phyloP scores from a whole-genome alignment of 2,888 invertebrate genomes.

The Diarsia dahlii region DNA sequence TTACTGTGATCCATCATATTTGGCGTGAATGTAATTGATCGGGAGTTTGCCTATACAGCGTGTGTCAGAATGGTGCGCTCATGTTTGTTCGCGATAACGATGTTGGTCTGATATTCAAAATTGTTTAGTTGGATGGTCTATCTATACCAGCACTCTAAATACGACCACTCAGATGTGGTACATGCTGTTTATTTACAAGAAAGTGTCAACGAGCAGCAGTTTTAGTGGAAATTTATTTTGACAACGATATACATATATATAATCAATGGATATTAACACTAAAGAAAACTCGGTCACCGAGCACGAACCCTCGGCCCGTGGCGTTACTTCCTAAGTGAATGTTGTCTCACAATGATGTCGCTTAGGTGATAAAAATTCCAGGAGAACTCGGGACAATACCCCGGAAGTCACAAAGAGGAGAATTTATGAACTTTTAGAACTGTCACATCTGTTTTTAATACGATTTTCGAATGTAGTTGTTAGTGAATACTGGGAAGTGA shows the following conservation, averaged over 20 bases:
- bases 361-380: conserved; percentile 4
- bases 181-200: background rate
- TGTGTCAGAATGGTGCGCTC: background rate
- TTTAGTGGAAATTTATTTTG: background rate
- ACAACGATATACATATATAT: background rate
- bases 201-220: background rate
- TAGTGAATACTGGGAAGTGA: background rate
- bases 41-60: background rate
- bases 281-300: conserved; percentile 3
- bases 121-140: background rate
- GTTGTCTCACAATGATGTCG: conserved; percentile 10
- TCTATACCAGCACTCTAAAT: background rate
- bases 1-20: conserved; percentile 1
- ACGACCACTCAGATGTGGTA: background rate
- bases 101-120: background rate
- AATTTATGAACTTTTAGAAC: conserved; percentile 11
- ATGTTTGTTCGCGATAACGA: background rate
- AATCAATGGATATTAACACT: conserved; percentile 9
- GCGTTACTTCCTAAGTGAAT: conserved; percentile 8
- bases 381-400: background rate
- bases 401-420: conserved; percentile 3
- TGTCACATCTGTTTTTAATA: background rate
- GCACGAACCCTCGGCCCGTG: background rate
- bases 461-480: no score
- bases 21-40: conserved; percentile 7